Evolutionary conservation across 2,797 vertebrate species (phyloP).

Genomic region (Sparus aurata): DNA sequence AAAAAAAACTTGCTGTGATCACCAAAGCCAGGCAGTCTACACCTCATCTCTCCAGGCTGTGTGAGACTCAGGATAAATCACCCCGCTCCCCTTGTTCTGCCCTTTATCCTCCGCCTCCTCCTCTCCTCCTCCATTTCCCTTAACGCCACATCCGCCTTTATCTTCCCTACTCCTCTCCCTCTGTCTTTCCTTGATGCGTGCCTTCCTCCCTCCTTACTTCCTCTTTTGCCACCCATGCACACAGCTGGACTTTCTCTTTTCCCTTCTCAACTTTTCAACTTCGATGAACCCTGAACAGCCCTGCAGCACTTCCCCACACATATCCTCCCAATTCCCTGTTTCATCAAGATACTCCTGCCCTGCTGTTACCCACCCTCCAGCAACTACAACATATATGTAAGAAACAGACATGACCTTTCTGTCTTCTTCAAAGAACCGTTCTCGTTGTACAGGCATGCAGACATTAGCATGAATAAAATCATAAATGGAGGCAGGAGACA

Average conservation of each 20-base stretch:
- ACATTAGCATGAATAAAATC: background rate
- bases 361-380: constrained; percentile 19
- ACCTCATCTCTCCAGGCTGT: constrained; percentile 37
- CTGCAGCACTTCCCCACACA: background rate
- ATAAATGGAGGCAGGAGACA: background rate
- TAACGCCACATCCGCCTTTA: constrained; percentile 30
- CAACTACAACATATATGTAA: constrained; percentile 7
- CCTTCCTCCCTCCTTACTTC: constrained; percentile 17
- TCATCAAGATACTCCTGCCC: constrained; percentile 33
- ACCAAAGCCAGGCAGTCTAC: constrained; percentile 21
- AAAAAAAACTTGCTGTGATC: constrained; percentile 44
- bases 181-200: constrained; percentile 39
- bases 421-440: constrained; percentile 1
- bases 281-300: constrained; percentile 6
- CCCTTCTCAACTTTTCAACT: constrained; percentile 52
- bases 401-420: constrained; percentile 26
- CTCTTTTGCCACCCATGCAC: constrained; percentile 20
- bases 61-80: constrained; percentile 34
- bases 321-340: constrained; percentile 10
- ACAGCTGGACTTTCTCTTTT: background rate
- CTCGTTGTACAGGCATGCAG: background rate
- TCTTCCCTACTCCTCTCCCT: constrained; percentile 16
- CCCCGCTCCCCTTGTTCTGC: background rate
- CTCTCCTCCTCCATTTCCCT: constrained; percentile 33
- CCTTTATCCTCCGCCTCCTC: constrained; percentile 27